These are phyloP conservation scores for Leucania comma DNA, from an alignment of 2,888 invertebrate species.

Conservation along the genomic window DNA sequence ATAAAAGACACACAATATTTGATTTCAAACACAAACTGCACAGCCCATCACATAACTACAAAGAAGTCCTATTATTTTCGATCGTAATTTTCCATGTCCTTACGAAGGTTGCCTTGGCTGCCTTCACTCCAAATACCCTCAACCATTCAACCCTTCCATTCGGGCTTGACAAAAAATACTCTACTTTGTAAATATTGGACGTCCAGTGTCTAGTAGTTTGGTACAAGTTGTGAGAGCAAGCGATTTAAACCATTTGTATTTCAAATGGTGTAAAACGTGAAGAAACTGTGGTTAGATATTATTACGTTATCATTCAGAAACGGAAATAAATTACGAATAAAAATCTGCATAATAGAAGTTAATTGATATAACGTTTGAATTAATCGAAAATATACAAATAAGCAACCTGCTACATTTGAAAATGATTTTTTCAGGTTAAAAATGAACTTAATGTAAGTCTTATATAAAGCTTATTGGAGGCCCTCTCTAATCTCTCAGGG, in stretches of 20 bases:
- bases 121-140: conserved; percentile 84
- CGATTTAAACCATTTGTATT: conserved; percentile 22
- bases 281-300: neutral
- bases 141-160: conserved; percentile 90
- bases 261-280: too few relatives aligned
- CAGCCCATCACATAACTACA: conserved; percentile 41
- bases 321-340: neutral
- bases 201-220: conserved; percentile 77
- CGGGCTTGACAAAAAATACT: conserved; percentile 89
- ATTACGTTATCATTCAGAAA: neutral
- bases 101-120: conserved; percentile 71
- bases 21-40: conserved; percentile 41
- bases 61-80: conserved; percentile 45
- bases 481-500: neutral
- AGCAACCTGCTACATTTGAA: neutral
- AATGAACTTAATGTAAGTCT: neutral
- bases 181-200: conserved; percentile 87
- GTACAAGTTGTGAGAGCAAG: conserved; percentile 59
- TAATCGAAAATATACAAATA: neutral
- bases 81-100: conserved; percentile 76
- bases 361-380: too few relatives aligned
- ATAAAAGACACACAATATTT: conserved; percentile 37
- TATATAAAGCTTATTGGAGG: neutral
- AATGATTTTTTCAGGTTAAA: too few relatives aligned
- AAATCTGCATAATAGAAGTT: too few relatives aligned